Conservation (phyloP, 2,888 invertebrate species). For the Philereme vetulata region DNA sequence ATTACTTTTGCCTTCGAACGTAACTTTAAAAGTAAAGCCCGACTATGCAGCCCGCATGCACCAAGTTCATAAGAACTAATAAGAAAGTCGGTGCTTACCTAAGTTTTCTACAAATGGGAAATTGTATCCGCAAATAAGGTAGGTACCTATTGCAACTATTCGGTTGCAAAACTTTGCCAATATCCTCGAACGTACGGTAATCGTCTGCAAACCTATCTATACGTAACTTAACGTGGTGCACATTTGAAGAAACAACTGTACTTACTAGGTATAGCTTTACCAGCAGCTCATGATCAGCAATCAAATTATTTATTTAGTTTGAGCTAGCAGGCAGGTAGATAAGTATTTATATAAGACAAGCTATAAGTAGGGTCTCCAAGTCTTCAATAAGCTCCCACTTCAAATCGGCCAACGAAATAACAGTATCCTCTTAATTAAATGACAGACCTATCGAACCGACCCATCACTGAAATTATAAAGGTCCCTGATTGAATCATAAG, state of each 20-base stretch:
- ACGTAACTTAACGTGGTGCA: too few relatives aligned
- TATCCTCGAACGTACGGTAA: slow-evolving; percentile 34
- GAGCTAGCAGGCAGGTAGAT: too few relatives aligned
- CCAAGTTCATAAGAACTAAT: slow-evolving; percentile 20
- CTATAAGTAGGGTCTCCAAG: too few relatives aligned
- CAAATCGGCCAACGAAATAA: slow-evolving; percentile 18
- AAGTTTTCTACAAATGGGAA: slow-evolving; percentile 36
- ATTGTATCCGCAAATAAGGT: slow-evolving; percentile 38
- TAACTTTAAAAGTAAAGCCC: slow-evolving; percentile 18
- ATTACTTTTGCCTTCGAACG: neutral
- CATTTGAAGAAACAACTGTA: too few relatives aligned
- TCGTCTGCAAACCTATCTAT: slow-evolving; percentile 11
- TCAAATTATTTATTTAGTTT: too few relatives aligned
- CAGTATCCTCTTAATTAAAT: slow-evolving; percentile 30
- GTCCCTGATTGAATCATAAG: slow-evolving; percentile 41
- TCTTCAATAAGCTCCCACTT: slow-evolving; percentile 4
- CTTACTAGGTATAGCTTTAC: too few relatives aligned
- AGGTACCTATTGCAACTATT: slow-evolving; percentile 27
- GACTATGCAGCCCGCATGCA: slow-evolving; percentile 21
- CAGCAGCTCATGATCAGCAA: too few relatives aligned
- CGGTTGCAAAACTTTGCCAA: slow-evolving; percentile 39
- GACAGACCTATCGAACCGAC: slow-evolving; percentile 26
- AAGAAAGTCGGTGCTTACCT: slow-evolving; percentile 20
- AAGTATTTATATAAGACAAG: too few relatives aligned
- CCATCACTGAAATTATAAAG: slow-evolving; percentile 32